These are phyloP conservation scores for Plagodis pulveraria DNA, from an alignment of 2,888 invertebrate genomes.

Conservation along the genomic window DNA sequence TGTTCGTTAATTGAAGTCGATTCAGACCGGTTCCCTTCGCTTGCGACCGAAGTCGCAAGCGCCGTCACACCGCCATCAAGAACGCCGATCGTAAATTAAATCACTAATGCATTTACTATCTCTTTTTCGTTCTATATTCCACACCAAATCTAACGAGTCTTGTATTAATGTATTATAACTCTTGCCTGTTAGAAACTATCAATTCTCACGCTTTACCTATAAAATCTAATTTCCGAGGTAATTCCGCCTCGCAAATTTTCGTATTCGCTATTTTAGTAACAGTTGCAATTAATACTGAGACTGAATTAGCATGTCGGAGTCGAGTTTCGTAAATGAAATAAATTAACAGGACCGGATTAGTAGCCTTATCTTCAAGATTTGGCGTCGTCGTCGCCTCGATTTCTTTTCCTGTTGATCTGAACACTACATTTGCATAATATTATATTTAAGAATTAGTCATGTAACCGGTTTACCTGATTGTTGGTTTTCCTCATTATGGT, in stretches of 20 bases:
- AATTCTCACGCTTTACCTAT: slow-evolving; percentile 44
- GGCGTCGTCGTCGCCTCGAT: slow-evolving; percentile 44
- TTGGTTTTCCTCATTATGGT: slow-evolving; percentile 45
- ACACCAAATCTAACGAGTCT: slow-evolving; percentile 5
- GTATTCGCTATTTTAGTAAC: slow-evolving; percentile 22
- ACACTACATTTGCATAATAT: slow-evolving; percentile 42
- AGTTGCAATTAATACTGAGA: slow-evolving; percentile 26
- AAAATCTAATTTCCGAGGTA: slow-evolving; percentile 18
- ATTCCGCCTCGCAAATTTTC: slow-evolving; percentile 15
- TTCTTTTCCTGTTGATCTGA: slow-evolving; percentile 59
- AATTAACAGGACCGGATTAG: slow-evolving; percentile 40
- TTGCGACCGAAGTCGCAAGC: slow-evolving; percentile 15
- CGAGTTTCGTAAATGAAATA: slow-evolving; percentile 33
- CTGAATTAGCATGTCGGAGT: slow-evolving; percentile 22
- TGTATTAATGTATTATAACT: not conserved
- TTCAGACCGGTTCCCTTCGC: slow-evolving; percentile 44
- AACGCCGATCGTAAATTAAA: slow-evolving; percentile 45
- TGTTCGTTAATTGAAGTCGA: slow-evolving; percentile 58
- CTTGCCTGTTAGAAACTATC: slow-evolving; percentile 23
- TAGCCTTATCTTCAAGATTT: slow-evolving; percentile 26
- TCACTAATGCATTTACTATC: slow-evolving; percentile 38
- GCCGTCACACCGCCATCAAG: slow-evolving; percentile 7
- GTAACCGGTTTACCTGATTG: slow-evolving; percentile 44
- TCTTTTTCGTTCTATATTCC: slow-evolving; percentile 22
- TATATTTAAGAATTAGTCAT: slow-evolving; percentile 31